Evolutionary conservation across 2,113 vertebrate genomes (phyloP).

Genomic region (Falcunculus frontatus): DNA sequence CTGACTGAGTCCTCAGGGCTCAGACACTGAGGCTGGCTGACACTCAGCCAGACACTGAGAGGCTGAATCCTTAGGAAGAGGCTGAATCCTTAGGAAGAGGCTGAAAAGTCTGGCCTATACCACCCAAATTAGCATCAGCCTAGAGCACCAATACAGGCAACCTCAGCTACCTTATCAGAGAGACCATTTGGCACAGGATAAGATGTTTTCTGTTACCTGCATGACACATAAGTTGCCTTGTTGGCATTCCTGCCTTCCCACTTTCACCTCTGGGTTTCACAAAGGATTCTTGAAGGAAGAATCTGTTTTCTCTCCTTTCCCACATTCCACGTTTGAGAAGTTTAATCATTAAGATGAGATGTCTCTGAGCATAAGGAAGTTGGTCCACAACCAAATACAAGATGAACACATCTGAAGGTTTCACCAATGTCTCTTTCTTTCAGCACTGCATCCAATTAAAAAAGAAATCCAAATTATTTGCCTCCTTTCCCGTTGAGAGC

Average conservation of each 20-base stretch:
- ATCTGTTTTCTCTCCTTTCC: background rate
- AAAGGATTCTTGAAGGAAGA: background rate
- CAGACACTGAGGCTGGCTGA: too few species aligned
- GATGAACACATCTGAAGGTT: background rate
- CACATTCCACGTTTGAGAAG: background rate
- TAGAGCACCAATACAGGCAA: too few species aligned
- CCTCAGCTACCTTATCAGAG: background rate
- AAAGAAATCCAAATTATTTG: slow-evolving; percentile 9
- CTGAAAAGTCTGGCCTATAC: background rate
- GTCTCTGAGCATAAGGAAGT: background rate
- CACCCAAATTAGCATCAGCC: background rate
- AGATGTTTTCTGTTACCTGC: background rate
- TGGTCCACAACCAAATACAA: background rate
- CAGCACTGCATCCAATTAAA: slow-evolving; percentile 18
- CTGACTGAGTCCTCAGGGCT: too few species aligned
- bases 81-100: background rate
- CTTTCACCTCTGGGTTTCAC: background rate
- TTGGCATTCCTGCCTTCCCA: background rate
- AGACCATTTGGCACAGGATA: background rate
- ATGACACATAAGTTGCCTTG: background rate
- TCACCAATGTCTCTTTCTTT: background rate
- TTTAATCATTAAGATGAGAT: background rate
- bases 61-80: too few species aligned
- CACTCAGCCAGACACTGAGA: too few species aligned
- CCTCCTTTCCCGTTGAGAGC: slow-evolving; percentile 14